Conservation (phyloP, 2,888 invertebrate genomes). For the Trichogramma evanescens region DNA sequence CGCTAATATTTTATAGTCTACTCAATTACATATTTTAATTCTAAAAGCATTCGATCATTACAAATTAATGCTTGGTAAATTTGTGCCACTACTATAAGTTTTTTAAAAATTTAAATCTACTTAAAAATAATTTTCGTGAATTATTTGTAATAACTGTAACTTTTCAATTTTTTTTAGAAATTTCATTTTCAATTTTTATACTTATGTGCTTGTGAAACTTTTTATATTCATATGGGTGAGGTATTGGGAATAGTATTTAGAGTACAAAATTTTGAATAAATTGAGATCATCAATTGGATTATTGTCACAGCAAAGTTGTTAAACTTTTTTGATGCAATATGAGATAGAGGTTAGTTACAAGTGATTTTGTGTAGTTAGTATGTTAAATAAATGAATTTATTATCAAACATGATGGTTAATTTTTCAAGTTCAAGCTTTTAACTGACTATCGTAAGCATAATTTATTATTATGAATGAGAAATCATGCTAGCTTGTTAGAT, state of each 20-base stretch:
- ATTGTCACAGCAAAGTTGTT: too few relatives aligned
- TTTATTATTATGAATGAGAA: slow-evolving; percentile 11
- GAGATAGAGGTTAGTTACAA: too few relatives aligned
- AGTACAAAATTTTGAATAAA: too few relatives aligned
- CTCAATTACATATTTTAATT: slow-evolving; percentile 13
- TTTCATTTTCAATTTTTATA: slow-evolving; percentile 10
- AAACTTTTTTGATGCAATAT: too few relatives aligned
- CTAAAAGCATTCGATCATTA: slow-evolving; percentile 22
- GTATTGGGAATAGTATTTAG: too few relatives aligned
- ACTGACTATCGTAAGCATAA: slow-evolving; percentile 11
- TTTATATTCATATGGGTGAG: too few relatives aligned
- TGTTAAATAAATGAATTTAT: background rate
- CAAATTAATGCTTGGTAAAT: slow-evolving; percentile 12
- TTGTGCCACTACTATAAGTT: slow-evolving; percentile 19
- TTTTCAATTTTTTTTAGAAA: background rate
- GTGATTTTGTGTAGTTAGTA: slow-evolving; percentile 6
- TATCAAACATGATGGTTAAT: slow-evolving; percentile 2
- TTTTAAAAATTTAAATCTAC: slow-evolving; percentile 11
- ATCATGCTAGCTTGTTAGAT: slow-evolving; percentile 16
- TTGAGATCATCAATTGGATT: too few relatives aligned
- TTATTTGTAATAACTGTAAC: background rate
- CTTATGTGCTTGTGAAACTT: background rate
- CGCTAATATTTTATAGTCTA: slow-evolving; percentile 23
- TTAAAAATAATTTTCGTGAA: slow-evolving; percentile 9
- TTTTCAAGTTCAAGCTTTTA: slow-evolving; percentile 8